Base-by-base conservation (phyloP, 1,140 invertebrate species). In the Cotesia chilonis region DNA sequence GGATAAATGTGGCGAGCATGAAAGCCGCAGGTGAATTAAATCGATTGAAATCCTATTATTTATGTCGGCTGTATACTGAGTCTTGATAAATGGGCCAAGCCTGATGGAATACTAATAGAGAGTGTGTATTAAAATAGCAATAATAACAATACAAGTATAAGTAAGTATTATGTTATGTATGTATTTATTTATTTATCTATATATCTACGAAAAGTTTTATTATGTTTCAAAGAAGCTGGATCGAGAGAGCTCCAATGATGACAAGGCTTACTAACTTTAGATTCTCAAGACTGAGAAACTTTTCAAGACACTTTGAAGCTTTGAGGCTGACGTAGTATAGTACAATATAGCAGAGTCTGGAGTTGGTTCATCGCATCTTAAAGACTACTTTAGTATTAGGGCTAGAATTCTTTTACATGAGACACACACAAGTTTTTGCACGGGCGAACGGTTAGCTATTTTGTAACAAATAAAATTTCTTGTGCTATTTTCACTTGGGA, bases 281-380 rank as follows among this genome's bases (percentile, higher is more conserved):
- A 51, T 61, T 67, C 38, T 41, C 68, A 12, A 35, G 20, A 36
- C 52, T 54, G 59, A 51, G 38, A 35, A 70, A 61, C 57, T 70
- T 70, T n/a, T 61, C 5, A 51, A 70, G 68, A 63, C 20, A 63
- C 68, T 70, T 70, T 57, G 61, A 70, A 70, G 68, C 37, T 37
- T 51, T 61, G 37, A 67, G 64, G 41, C 38, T 67, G n/a, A 20
- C 51, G 64, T 28, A 28, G 28, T 28, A 28, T 28, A 28, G 2
- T 28, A 28, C 1, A 28, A 28, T 28, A 28, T 28, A 3, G 28
- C 28, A 28, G 28, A 28, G 28, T 67, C 64, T 51, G 41, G 41
- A 67, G 47, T 28, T 67, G 51, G 6, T 47, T 47, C 41, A 38
- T 14, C 28, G 28, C 28, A 28, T 28, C 28, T 28, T 28, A 28